Percentiles rank a stretch among this genome's conserved stretches.
Conservation (phyloP, 2,113 vertebrate species). For the Pipra filicauda region DNA sequence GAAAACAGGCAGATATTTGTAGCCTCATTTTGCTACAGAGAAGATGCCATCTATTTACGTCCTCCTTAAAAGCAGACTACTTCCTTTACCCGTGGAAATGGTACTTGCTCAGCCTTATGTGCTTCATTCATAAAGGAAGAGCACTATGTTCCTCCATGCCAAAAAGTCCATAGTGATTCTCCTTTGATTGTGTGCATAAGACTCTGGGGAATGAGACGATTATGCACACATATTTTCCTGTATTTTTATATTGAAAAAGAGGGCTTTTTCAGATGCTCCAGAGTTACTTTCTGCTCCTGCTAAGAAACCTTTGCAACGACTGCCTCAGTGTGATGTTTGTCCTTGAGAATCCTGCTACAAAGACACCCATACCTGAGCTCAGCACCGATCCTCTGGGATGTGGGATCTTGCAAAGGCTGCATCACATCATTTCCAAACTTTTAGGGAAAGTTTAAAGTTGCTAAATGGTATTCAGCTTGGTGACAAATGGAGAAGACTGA, state of each 20-base stretch:
- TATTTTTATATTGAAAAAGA: slow-evolving; percentile 26
- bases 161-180: slow-evolving; percentile 36
- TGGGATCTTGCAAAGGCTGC: neutral
- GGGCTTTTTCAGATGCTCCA: neutral
- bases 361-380: neutral
- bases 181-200: slow-evolving; percentile 13
- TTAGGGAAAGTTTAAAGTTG: neutral
- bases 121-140: slow-evolving; percentile 32
- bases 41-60: slow-evolving; percentile 32
- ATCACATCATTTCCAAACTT: neutral
- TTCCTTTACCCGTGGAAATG: neutral
- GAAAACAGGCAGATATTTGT: neutral
- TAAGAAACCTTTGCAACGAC: neutral
- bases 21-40: neutral
- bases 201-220: neutral
- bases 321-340: neutral
- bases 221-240: neutral
- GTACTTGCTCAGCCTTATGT: neutral
- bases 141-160: slow-evolving; percentile 12
- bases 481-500: neutral
- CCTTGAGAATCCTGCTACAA: neutral
- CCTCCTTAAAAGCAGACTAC: neutral
- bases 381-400: accelerated
- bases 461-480: neutral
- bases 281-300: neutral